phyloP scores from a whole-genome alignment of 1,140 invertebrate genomes.

The Meloidogyne floridensis region DNA sequence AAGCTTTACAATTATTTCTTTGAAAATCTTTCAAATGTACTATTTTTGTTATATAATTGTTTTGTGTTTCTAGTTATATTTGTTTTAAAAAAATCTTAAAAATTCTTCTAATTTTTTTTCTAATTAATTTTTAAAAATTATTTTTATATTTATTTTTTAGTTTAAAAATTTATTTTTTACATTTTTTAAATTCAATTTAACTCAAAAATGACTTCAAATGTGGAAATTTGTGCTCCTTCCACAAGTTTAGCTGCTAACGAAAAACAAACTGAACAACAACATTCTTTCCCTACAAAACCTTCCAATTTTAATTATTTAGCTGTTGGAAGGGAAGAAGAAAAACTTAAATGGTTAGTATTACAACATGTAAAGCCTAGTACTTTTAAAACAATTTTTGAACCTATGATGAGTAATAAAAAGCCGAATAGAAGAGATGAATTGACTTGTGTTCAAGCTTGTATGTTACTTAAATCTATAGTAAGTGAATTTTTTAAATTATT shows the following conservation, averaged over 20 bases:
- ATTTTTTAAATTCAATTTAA: not conserved
- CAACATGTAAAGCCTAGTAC: constrained; percentile 31
- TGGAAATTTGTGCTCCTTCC: constrained; percentile 1
- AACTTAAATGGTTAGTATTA: constrained; percentile 40
- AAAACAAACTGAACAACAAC: not conserved
- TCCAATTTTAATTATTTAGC: constrained; percentile 38
- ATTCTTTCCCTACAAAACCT: not conserved
- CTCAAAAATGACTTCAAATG: not conserved
- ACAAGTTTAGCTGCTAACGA: not conserved
- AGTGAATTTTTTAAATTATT: not conserved
- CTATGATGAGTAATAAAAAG: constrained; percentile 20
- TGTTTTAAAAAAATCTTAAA: too few relatives aligned
- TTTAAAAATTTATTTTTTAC: too few relatives aligned
- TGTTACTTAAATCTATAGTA: constrained; percentile 22
- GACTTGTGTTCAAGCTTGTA: constrained; percentile 35
- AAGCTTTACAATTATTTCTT: too few relatives aligned
- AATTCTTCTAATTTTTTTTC: too few relatives aligned
- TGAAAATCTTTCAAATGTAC: too few relatives aligned
- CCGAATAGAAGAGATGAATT: constrained; percentile 29
- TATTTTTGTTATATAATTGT: too few relatives aligned
- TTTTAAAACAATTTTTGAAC: constrained; percentile 31
- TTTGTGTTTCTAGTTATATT: too few relatives aligned
- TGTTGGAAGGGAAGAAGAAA: constrained; percentile 40
- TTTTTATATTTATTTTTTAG: too few relatives aligned
- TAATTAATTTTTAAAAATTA: too few relatives aligned